Conservation (phyloP, 2,113 vertebrate genomes). For the Eulacestoma nigropectus region DNA sequence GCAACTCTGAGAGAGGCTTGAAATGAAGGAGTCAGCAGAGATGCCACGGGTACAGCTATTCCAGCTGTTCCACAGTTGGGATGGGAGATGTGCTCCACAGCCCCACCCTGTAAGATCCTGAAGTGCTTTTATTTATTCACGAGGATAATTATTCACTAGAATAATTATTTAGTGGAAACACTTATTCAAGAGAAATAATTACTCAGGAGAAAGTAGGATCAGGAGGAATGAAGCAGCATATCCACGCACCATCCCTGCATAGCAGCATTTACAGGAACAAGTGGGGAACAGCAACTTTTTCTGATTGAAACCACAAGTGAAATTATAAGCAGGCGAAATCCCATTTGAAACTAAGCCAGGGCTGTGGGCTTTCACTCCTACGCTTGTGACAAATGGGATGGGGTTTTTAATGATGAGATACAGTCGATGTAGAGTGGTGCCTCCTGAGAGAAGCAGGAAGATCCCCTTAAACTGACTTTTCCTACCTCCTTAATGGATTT, state of each 20-base stretch:
- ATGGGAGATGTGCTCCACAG: not conserved
- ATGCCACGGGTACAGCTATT: not conserved
- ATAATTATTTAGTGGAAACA: not conserved
- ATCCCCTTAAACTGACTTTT: not conserved
- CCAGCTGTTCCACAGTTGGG: not conserved
- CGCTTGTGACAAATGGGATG: not conserved
- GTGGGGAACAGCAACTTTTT: not conserved
- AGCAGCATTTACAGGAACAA: not conserved
- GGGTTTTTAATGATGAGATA: not conserved
- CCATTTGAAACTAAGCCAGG: not conserved
- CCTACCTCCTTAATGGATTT: not conserved
- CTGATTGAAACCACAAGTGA: constrained; percentile 17
- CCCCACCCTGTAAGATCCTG: not conserved
- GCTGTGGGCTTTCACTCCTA: constrained; percentile 18
- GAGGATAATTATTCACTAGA: not conserved
- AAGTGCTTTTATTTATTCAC: not conserved
- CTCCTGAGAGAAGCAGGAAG: not conserved
- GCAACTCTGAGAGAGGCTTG: not conserved
- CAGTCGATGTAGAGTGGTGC: not conserved
- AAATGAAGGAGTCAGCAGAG: not conserved
- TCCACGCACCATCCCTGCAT: fast-evolving
- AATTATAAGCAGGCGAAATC: not conserved
- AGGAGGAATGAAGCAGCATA: not conserved
- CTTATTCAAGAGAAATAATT: not conserved
- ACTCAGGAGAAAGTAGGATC: not conserved